Conservation (phyloP, 2,113 vertebrate species). For the Melanerpes aurifrons region DNA sequence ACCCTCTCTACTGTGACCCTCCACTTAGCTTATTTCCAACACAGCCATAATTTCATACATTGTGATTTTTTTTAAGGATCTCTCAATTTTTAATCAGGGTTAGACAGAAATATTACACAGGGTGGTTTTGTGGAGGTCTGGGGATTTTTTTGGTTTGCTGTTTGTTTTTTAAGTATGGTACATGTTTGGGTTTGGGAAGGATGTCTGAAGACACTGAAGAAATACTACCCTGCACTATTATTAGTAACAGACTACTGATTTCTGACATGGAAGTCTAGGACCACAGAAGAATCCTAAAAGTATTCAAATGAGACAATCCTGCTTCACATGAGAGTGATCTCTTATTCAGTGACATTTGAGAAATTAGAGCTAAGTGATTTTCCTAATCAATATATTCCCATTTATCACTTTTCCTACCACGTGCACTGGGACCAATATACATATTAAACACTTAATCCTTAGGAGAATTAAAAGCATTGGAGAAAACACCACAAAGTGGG, state of each 20-base stretch:
- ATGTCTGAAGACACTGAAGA: background rate
- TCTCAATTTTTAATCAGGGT: background rate
- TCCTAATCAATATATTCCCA: constrained; percentile 18
- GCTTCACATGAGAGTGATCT: background rate
- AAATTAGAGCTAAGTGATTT: constrained; percentile 11
- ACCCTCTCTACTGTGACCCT: background rate
- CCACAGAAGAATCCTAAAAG: background rate
- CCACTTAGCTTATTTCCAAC: background rate
- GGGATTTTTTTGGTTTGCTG: background rate
- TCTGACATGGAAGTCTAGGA: background rate
- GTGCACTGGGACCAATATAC: background rate
- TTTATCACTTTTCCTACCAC: background rate
- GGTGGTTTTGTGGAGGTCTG: accelerated
- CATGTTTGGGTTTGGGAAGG: background rate
- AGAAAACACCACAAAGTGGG: background rate
- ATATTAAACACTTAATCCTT: background rate
- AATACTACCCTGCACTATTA: background rate
- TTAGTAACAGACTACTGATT: background rate
- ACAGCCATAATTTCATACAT: background rate
- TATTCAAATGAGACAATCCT: background rate
- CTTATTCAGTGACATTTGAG: constrained; percentile 30
- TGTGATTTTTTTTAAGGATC: background rate
- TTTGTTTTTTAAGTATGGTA: background rate
- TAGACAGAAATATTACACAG: background rate
- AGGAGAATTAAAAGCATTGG: background rate